Conservation (phyloP, 2,888 invertebrate species). For the Quadroppia sp. region DNA sequence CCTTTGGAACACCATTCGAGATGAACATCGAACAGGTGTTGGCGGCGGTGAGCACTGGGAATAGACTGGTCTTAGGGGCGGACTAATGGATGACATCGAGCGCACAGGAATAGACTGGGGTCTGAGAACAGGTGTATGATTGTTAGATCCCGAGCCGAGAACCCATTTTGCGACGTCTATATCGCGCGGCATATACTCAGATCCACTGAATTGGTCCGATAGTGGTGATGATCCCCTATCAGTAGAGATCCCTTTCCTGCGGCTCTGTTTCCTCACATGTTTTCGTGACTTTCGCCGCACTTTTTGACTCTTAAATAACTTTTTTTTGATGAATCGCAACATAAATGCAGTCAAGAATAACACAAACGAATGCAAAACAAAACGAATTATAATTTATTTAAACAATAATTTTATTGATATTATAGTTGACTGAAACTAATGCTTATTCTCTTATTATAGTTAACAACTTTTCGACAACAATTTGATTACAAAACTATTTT, state of each 20-base stretch:
- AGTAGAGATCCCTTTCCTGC: not conserved
- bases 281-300: constrained; percentile 27
- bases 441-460: not conserved
- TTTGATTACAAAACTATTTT: constrained; percentile 7
- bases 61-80: not conserved
- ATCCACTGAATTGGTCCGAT: constrained; percentile 6
- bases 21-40: constrained; percentile 12
- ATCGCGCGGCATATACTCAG: not conserved
- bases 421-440: not conserved
- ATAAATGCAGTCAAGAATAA: not conserved
- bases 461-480: not conserved
- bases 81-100: not conserved
- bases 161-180: constrained; percentile 27
- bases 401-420: not conserved
- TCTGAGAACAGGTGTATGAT: not conserved
- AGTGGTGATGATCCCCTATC: not conserved
- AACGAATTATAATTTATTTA: not conserved
- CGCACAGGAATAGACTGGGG: not conserved
- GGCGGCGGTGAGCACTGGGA: constrained; percentile 2
- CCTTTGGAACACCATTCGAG: constrained; percentile 12
- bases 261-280: not conserved
- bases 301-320: constrained; percentile 4
- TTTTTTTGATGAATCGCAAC: constrained; percentile 1
- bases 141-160: no score
- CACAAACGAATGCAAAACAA: not conserved